Base-by-base conservation (phyloP, 2,888 invertebrate species). In the Heliconius cydno region DNA sequence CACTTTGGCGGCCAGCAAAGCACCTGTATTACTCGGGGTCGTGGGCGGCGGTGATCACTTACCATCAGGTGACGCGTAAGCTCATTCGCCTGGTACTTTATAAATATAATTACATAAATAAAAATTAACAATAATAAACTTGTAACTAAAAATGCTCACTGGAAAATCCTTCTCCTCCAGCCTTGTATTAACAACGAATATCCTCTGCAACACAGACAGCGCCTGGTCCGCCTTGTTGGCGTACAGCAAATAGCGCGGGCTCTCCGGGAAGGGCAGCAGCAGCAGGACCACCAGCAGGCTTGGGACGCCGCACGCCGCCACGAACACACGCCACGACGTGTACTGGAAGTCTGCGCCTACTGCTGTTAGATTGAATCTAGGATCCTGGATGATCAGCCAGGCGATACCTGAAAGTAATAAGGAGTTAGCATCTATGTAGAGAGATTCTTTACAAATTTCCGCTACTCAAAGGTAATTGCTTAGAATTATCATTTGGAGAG, bases 301-400 rank as follows among this genome's bases (percentile, higher is more conserved):
- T 2, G 96, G 96, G 41, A 96, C 86, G 0, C 96, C 95, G 82
- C 96, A 96, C 2, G 96, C 93, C 0, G 96, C 95, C 41, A 97
- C 95, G 86, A 96, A 97, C 25, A 96, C 93, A 5, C 96, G 89
- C 97, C 97, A 97, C 0, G 96, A 96, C 2, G 94, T 96, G 87
- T 96, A 96, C 78, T 90, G 87, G 88, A 96, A 95, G 46, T 84
- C 85, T 0, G 90, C 90, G 0, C 83, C 90, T 0, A 82, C 81
- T 0, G 84, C 85, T 6, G 92, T 90, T 63, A 93, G 84, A 84
- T 93, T 92, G 86, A 94, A 94, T 2, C 86, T 84, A 0, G 89
- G 82, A 78, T 92, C 91, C 46, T 89, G 91, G 86, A 95, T 95
- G 81, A 95, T 94, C 76, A 93, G 89, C 90, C 91, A 95, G 52